Percentiles rank a stretch among this genome's conserved stretches.
These are phyloP conservation scores for Oncorhynchus tshawytscha DNA, from an alignment of 2,113 vertebrate genomes.

Conservation along the genomic window DNA sequence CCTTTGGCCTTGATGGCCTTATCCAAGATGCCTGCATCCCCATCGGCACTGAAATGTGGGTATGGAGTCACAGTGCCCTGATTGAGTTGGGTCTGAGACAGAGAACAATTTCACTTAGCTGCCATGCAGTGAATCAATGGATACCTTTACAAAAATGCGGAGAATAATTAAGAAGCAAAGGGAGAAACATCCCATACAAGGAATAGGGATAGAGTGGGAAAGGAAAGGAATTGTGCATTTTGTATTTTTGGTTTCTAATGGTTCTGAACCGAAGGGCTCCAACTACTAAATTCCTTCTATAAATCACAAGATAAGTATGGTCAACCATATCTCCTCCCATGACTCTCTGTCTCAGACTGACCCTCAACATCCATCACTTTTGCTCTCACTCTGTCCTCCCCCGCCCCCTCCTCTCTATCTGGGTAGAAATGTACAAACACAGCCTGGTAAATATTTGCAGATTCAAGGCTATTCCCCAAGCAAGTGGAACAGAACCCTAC, in stretches of 20 bases:
- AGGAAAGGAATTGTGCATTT: constrained; percentile 28
- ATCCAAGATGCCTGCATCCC: constrained; percentile 82
- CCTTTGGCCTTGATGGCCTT: constrained; percentile 89
- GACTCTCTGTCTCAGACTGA: constrained; percentile 1
- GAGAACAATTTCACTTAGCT: constrained; percentile 3
- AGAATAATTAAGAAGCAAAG: background rate
- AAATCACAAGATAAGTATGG: constrained; percentile 52
- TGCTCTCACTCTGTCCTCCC: background rate
- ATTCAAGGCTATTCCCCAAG: constrained; percentile 34
- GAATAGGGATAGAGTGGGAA: background rate
- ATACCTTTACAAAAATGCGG: background rate
- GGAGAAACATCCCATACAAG: background rate
- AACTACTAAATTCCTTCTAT: constrained; percentile 47
- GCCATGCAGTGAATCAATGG: background rate
- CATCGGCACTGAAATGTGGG: constrained; percentile 74
- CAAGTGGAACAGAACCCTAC: constrained; percentile 66
- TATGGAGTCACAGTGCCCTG: constrained; percentile 72
- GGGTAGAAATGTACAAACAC: constrained; percentile 1
- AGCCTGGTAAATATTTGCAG: constrained; percentile 53
- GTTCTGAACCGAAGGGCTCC: constrained; percentile 59
- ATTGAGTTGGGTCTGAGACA: constrained; percentile 46
- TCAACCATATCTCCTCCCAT: background rate
- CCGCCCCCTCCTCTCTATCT: background rate
- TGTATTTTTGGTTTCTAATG: constrained; percentile 24
- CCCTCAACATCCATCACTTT: background rate